Evolutionary conservation across 2,797 vertebrate genomes (phyloP).

Genomic region (Clarias platycephalus): DNA sequence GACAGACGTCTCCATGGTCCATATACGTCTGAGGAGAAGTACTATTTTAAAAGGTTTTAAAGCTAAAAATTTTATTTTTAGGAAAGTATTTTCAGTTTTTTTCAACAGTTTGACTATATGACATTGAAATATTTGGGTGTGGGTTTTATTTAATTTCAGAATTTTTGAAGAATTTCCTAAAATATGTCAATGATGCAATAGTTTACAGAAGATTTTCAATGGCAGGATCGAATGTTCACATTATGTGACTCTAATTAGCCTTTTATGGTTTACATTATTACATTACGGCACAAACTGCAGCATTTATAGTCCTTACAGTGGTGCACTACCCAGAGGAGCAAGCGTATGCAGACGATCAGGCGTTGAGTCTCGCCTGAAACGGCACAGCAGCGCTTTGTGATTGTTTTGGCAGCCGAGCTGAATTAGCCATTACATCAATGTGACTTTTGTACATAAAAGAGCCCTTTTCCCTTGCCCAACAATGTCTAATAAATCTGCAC

Average conservation of each 20-base stretch:
- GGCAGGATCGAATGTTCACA: background rate
- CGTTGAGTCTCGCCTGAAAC: conserved; percentile 56
- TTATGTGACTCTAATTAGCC: background rate
- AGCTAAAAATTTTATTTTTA: background rate
- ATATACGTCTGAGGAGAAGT: background rate
- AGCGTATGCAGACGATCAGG: conserved; percentile 54
- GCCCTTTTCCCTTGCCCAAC: conserved; percentile 81
- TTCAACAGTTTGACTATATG: background rate
- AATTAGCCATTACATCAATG: conserved; percentile 74
- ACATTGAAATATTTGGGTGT: background rate
- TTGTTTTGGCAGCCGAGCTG: conserved; percentile 56
- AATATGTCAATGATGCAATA: background rate
- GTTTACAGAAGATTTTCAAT: background rate
- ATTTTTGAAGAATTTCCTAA: no score
- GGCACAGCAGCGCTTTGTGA: conserved; percentile 60
- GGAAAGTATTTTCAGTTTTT: no score
- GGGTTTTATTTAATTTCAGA: no score
- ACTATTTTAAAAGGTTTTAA: no score
- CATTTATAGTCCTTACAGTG: conserved; percentile 21
- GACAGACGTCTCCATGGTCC: background rate
- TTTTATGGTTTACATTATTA: conserved; percentile 11
- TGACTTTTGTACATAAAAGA: conserved; percentile 77
- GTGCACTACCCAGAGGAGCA: conserved; percentile 1
- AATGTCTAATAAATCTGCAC: conserved; percentile 94
- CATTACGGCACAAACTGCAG: background rate